Evolutionary conservation across 1,140 invertebrate genomes (phyloP).

Genomic region (Apolygus lucorum): DNA sequence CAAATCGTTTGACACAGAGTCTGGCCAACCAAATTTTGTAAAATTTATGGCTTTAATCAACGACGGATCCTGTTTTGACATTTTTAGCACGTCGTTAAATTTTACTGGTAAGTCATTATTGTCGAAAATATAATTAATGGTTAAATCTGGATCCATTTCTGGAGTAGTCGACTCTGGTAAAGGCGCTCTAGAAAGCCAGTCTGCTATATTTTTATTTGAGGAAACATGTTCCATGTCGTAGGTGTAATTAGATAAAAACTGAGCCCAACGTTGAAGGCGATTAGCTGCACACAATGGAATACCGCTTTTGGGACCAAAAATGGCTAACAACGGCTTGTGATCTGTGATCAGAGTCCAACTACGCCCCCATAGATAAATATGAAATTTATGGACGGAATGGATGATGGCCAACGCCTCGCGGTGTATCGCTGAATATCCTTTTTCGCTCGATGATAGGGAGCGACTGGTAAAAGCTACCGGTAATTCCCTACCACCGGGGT

Average conservation of each 20-base stretch:
- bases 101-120: not conserved
- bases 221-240: not conserved
- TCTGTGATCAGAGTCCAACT: conserved; percentile 40
- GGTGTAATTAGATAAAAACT: conserved; percentile 37
- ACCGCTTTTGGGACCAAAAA: conserved; percentile 39
- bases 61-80: not conserved
- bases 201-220: not conserved
- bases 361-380: conserved; percentile 39
- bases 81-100: not conserved
- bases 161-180: not conserved
- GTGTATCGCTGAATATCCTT: conserved; percentile 35
- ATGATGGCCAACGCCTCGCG: conserved; percentile 40
- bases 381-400: conserved; percentile 28
- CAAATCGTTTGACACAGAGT: too few species aligned
- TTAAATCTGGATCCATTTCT: not conserved
- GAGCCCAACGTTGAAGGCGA: conserved; percentile 37
- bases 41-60: not conserved
- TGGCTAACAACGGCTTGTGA: conserved; percentile 41
- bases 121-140: not conserved
- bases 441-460: not conserved
- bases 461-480: not conserved
- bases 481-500: not conserved
- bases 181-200: not conserved
- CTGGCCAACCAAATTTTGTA: not conserved
- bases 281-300: conserved; percentile 35